These are phyloP conservation scores for Perizoma affinitatum DNA, from an alignment of 2,888 invertebrate genomes.

Conservation along the genomic window DNA sequence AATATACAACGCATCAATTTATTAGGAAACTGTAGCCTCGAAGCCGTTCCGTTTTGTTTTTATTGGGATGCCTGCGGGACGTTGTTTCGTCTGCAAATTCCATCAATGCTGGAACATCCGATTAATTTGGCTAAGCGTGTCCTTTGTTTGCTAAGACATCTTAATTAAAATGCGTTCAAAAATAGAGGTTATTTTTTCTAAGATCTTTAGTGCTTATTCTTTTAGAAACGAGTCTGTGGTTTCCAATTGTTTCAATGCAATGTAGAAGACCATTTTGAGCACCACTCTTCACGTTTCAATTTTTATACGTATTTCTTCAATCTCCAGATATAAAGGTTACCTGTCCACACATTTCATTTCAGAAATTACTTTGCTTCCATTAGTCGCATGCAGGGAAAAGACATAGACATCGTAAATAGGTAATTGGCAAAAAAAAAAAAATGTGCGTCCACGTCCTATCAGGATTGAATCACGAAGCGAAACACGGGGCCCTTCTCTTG, in stretches of 20 bases:
- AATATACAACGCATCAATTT: slow-evolving; percentile 14
- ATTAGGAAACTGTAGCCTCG: slow-evolving; percentile 34
- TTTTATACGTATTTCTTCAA: too few species aligned
- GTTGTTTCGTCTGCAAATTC: slow-evolving; percentile 66
- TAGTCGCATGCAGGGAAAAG: slow-evolving; percentile 7
- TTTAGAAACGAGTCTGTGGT: too few species aligned
- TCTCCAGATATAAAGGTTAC: too few species aligned
- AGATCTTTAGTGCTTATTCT: too few species aligned
- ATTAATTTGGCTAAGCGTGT: slow-evolving; percentile 28
- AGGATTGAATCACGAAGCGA: slow-evolving; percentile 33
- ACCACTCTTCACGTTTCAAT: neutral
- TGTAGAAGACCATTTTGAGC: neutral
- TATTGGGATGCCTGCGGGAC: slow-evolving; percentile 46
- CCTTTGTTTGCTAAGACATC: slow-evolving; percentile 34
- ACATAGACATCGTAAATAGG: slow-evolving; percentile 10
- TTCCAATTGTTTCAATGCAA: too few species aligned
- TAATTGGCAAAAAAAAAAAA: slow-evolving; percentile 35
- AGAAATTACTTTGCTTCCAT: slow-evolving; percentile 7
- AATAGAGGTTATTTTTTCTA: neutral
- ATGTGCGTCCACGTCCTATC: slow-evolving; percentile 27
- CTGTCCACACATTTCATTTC: neutral
- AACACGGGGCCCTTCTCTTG: slow-evolving; percentile 6
- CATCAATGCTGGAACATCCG: slow-evolving; percentile 51
- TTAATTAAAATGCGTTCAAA: slow-evolving; percentile 26
- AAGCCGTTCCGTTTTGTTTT: slow-evolving; percentile 46